Percentiles rank a stretch among this genome's conserved stretches.
Evolutionary conservation across 2,888 invertebrate species (phyloP).

Genomic region (Agonopterix subpropinquella): DNA sequence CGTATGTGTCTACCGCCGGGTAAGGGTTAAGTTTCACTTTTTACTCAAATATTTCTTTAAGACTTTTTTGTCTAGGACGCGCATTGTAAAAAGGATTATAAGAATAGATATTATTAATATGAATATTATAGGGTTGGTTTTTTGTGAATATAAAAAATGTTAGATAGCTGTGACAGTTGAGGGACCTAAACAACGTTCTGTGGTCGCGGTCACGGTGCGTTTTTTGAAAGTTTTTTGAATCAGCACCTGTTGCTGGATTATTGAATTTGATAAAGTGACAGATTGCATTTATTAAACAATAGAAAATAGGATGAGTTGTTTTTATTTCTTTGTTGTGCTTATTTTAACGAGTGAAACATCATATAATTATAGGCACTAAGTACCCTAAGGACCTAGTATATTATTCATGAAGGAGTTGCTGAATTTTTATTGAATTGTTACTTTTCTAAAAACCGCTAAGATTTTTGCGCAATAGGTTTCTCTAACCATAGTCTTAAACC

Average conservation of each 20-base stretch:
- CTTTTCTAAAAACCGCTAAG: too few relatives aligned
- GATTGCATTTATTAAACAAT: conserved; percentile 26
- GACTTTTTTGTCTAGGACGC: conserved; percentile 35
- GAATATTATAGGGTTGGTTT: conserved; percentile 30
- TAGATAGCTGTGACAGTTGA: conserved; percentile 65
- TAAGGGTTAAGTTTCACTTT: conserved; percentile 52
- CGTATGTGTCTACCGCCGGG: conserved; percentile 13
- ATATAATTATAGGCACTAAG: too few relatives aligned
- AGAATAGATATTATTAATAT: conserved; percentile 34
- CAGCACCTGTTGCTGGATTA: conserved; percentile 61
- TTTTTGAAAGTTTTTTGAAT: conserved; percentile 35
- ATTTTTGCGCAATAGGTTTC: too few relatives aligned
- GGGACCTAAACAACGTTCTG: conserved; percentile 51
- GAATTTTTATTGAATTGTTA: too few relatives aligned
- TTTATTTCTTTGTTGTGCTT: not conserved
- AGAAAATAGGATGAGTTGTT: conserved; percentile 5
- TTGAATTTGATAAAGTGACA: conserved; percentile 50
- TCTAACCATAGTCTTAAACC: too few relatives aligned
- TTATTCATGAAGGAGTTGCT: too few relatives aligned
- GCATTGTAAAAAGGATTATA: conserved; percentile 30
- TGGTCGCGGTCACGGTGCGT: conserved; percentile 53
- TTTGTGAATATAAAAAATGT: conserved; percentile 38
- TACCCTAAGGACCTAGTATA: too few relatives aligned
- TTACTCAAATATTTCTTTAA: conserved; percentile 33
- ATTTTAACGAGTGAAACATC: not conserved